Conservation (phyloP, 2,113 vertebrate species). For the Psammodynastes pulverulentus region DNA sequence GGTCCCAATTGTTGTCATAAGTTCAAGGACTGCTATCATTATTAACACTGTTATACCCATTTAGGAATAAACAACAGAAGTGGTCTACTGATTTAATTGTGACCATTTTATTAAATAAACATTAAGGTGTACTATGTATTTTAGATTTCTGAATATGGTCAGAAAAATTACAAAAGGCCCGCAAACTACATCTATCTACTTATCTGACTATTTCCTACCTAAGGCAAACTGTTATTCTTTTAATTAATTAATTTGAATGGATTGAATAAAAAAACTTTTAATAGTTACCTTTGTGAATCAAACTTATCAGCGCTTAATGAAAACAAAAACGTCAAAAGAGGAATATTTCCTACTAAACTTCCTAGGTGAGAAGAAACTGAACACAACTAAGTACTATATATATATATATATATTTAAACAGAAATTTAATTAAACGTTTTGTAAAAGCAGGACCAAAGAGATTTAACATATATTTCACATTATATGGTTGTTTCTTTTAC, state of each 20-base stretch:
- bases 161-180: neutral
- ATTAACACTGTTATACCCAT: neutral
- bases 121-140: neutral
- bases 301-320: neutral
- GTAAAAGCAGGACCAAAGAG: neutral
- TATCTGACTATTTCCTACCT: neutral
- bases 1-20: no score
- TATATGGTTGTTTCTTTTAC: neutral
- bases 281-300: neutral
- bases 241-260: neutral
- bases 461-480: neutral
- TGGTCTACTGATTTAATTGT: neutral
- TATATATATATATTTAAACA: neutral
- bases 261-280: neutral
- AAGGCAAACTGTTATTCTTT: neutral
- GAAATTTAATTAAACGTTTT: neutral
- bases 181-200: neutral
- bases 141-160: neutral
- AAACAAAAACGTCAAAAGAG: neutral
- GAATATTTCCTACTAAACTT: neutral
- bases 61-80: neutral
- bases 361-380: no score
- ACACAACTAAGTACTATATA: neutral
- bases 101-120: neutral
- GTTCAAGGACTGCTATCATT: neutral